Conservation (phyloP, 2,797 vertebrate genomes). For the Melopsittacus undulatus region DNA sequence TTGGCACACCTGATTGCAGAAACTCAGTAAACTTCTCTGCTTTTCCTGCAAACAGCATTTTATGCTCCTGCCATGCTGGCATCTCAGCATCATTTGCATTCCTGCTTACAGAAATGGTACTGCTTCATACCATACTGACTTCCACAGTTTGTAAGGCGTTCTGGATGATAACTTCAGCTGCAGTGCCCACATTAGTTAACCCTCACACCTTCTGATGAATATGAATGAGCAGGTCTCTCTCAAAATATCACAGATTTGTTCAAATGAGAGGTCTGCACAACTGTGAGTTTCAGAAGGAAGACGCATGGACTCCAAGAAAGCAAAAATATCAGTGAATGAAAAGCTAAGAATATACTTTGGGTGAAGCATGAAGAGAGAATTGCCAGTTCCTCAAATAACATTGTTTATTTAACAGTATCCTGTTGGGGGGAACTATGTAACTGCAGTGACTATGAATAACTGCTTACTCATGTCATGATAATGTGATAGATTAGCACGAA, state of each 20-base stretch:
- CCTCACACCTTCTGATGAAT: neutral
- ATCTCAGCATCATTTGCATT: neutral
- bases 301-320: neutral
- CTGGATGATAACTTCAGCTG: neutral
- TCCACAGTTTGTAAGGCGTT: neutral
- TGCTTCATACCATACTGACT: neutral
- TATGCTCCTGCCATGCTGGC: neutral
- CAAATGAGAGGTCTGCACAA: neutral
- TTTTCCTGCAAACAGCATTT: neutral
- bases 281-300: neutral
- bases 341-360: neutral
- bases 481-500: neutral
- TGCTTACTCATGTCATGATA: neutral
- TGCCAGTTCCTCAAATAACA: neutral
- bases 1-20: neutral
- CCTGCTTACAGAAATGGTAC: neutral
- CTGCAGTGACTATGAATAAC: neutral
- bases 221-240: neutral
- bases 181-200: neutral
- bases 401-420: constrained; percentile 22
- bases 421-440: neutral
- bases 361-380: neutral
- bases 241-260: neutral
- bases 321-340: neutral
- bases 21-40: neutral